A percentile compares a stretch with the other conserved stretches of the same genome.
These are phyloP conservation scores for Dryomyza anilis DNA, from an alignment of 2,888 invertebrate species.

Conservation along the genomic window DNA sequence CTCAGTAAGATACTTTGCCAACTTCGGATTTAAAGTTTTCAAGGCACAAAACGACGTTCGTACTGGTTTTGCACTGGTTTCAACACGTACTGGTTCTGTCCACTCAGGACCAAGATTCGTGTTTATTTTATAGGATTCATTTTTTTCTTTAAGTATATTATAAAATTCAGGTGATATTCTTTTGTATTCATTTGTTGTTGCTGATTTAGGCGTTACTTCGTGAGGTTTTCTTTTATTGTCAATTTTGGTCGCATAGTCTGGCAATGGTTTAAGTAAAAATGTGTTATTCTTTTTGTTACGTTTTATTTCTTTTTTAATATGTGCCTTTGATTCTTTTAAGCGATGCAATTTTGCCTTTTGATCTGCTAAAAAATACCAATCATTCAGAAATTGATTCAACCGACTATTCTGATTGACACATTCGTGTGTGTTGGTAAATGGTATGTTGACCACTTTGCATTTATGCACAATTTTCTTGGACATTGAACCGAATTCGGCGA, in stretches of 20 bases:
- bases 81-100: background rate
- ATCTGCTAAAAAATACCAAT: background rate
- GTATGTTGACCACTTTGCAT: background rate
- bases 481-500: background rate
- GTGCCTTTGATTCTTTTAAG: background rate
- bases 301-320: background rate
- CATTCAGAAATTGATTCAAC: background rate
- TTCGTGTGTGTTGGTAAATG: background rate
- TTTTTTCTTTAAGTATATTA: background rate
- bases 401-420: background rate
- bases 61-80: no score
- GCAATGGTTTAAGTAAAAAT: background rate
- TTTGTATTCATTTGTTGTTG: background rate
- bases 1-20: background rate
- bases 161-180: background rate
- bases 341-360: background rate
- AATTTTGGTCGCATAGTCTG: conserved; percentile 1
- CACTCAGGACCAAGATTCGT: background rate
- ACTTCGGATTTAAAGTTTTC: background rate
- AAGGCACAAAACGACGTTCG: background rate
- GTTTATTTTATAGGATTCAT: no score
- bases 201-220: no score
- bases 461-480: background rate
- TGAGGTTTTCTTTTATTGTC: background rate
- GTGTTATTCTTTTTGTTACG: no score